Evolutionary conservation across 2,113 vertebrate species (phyloP), one percentile per base, ranked within the genome.

Genomic region (Cryptotis parvus): DNA sequence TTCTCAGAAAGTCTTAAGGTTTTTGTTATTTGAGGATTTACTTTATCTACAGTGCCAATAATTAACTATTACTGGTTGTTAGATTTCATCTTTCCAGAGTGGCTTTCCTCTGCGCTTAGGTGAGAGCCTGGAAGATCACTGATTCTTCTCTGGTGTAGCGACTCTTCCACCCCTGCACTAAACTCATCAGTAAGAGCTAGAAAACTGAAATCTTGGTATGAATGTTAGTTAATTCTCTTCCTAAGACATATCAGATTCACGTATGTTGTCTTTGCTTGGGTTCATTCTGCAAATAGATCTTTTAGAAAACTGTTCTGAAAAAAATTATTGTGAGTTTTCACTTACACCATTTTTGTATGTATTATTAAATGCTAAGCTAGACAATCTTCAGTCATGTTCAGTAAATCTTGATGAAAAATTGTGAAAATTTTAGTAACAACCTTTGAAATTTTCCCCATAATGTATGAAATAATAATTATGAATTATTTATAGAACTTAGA

Each of bases 401-500:
- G 16, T 84, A 55, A 75, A 41, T 90, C 61, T 69, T 92, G 9
- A 0, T 89, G 26, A 68, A 94, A 89, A 87, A 83, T 31, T 80
- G 9, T 87, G 43, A 29, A 89, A 70, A 70, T 87, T 77, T 88
- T 24, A 89, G 12, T 35, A 93, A 55, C 86, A 55, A 84, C 9
- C 2, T 70, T 39, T 90, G 75, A 93, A 10, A 86, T 89, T 72
- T 90, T 84, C 4, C 63, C 22, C 22, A 41, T 9, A 24, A 74
- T 80, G 9, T 80, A 4, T 61, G 68, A 81, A 68, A 80, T 55
- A 63, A 65, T 80, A 43, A 78, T 86, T 91, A 75, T 84, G 80
- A 69, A 76, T 77, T 90, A 89, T 92, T 94, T 93, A 80, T 89
- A 80, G 5, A 55, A 69, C 8, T 37, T 73, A 61, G 16, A 58